These are phyloP conservation scores for Eremobia ochroleuca DNA, from an alignment of 2,888 invertebrate species.

Conservation along the genomic window DNA sequence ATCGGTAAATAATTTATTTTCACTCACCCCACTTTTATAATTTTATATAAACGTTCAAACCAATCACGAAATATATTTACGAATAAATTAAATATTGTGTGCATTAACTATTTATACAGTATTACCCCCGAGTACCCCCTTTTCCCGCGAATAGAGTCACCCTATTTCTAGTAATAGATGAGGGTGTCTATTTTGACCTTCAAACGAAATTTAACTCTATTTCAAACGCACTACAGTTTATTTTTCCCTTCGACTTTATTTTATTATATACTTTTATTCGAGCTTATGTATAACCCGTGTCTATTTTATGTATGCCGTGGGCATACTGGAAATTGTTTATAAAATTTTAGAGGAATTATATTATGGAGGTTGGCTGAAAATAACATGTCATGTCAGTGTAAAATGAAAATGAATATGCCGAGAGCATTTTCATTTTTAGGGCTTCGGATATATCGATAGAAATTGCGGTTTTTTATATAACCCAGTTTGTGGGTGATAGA, in stretches of 20 bases:
- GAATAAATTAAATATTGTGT: slow-evolving; percentile 73
- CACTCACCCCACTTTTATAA: slow-evolving; percentile 62
- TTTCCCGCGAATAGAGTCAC: slow-evolving; percentile 65
- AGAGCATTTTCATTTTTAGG: slow-evolving; percentile 31
- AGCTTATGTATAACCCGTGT: slow-evolving; percentile 52
- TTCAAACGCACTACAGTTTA: background rate
- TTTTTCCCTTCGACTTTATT: slow-evolving; percentile 15
- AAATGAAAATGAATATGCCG: slow-evolving; percentile 41
- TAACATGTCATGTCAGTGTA: slow-evolving; percentile 26
- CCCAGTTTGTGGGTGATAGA: background rate
- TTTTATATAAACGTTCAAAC: slow-evolving; percentile 67
- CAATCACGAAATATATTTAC: slow-evolving; percentile 70
- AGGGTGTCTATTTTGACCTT: slow-evolving; percentile 71
- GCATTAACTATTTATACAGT: slow-evolving; percentile 67
- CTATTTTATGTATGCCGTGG: slow-evolving; percentile 56
- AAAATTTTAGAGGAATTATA: slow-evolving; percentile 54
- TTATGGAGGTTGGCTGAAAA: slow-evolving; percentile 30
- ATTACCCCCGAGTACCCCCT: slow-evolving; percentile 59
- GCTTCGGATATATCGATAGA: slow-evolving; percentile 8
- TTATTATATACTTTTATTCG: slow-evolving; percentile 56
- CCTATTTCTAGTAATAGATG: slow-evolving; percentile 79
- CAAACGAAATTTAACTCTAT: slow-evolving; percentile 56
- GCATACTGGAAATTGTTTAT: slow-evolving; percentile 48
- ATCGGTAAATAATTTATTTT: slow-evolving; percentile 53
- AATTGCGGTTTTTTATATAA: slow-evolving; percentile 21